A percentile compares a stretch with the other conserved stretches of the same genome.
Evolutionary conservation across 2,113 vertebrate genomes (phyloP).

Genomic region (Hippocampus guttulatus): DNA sequence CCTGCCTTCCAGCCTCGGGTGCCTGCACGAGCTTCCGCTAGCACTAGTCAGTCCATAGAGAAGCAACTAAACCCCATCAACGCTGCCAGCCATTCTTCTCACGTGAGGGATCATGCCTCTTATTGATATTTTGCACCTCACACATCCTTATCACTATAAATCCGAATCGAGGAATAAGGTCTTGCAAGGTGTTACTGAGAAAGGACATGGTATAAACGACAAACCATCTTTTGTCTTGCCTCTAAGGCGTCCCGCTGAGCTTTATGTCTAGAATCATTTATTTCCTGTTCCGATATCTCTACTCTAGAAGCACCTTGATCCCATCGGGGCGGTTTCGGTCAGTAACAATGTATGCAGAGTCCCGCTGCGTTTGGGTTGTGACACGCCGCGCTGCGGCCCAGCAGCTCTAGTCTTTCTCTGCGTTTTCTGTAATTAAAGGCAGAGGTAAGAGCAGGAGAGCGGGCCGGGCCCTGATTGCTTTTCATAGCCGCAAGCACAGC

Average conservation of each 20-base stretch:
- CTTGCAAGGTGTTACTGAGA: neutral
- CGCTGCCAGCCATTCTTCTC: conserved; percentile 15
- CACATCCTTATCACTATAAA: neutral
- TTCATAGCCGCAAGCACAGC: conserved; percentile 65
- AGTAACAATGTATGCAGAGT: conserved; percentile 32
- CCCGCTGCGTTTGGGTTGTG: conserved; percentile 40
- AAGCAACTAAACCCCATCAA: conserved; percentile 37
- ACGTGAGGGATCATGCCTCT: conserved; percentile 12
- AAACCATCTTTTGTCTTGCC: neutral
- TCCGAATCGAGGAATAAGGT: conserved; percentile 1
- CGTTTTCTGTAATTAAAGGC: conserved; percentile 74
- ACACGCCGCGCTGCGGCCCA: conserved; percentile 45
- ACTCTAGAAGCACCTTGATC: conserved; percentile 28
- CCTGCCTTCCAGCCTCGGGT: conserved; percentile 51
- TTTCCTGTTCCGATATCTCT: conserved; percentile 27
- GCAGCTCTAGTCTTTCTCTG: conserved; percentile 44
- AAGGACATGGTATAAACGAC: neutral
- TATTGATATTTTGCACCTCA: conserved; percentile 25
- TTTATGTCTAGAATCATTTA: conserved; percentile 27
- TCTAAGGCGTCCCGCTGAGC: conserved; percentile 23
- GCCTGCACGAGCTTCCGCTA: conserved; percentile 36
- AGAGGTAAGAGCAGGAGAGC: conserved; percentile 73
- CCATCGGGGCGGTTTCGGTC: conserved; percentile 18
- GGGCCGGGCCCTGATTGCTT: conserved; percentile 73
- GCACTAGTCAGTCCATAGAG: conserved; percentile 13